These are phyloP conservation scores for Cryptocheilus praepositus DNA, from an alignment of 2,888 invertebrate genomes.

Conservation along the genomic window DNA sequence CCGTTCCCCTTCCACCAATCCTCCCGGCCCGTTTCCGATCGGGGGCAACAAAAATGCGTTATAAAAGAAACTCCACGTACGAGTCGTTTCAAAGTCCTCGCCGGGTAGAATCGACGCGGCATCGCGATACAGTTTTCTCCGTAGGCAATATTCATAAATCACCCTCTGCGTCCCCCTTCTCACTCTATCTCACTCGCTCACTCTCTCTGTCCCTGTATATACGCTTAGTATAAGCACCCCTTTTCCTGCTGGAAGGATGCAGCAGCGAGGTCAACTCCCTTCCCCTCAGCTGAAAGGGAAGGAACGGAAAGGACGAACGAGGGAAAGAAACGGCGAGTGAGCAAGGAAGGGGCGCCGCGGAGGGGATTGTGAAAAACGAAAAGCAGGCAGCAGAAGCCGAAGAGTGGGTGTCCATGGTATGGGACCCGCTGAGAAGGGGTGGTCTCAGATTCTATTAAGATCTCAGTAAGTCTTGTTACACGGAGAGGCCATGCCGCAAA, in stretches of 20 bases:
- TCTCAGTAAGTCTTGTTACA: conserved; percentile 74
- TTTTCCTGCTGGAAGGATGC: conserved; percentile 59
- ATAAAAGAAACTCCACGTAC: conserved; percentile 35
- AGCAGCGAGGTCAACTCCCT: conserved; percentile 58
- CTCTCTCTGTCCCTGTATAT: conserved; percentile 57
- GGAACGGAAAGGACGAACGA: conserved; percentile 18
- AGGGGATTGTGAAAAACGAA: conserved; percentile 31
- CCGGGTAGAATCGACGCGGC: conserved; percentile 53
- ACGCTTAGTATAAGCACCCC: conserved; percentile 72
- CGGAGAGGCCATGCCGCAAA: conserved; percentile 72
- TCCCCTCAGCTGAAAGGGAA: conserved; percentile 22
- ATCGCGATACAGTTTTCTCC: conserved; percentile 62
- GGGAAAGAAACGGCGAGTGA: conserved; percentile 20
- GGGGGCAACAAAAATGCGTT: conserved; percentile 43
- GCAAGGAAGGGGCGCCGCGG: conserved; percentile 24
- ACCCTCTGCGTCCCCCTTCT: conserved; percentile 46
- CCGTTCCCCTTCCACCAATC: not conserved
- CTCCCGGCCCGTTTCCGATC: not conserved
- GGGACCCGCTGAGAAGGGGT: conserved; percentile 49
- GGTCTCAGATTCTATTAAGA: conserved; percentile 74
- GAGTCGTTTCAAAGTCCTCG: conserved; percentile 42
- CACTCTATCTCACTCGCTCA: conserved; percentile 29
- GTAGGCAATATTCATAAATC: conserved; percentile 74
- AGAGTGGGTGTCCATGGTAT: conserved; percentile 24
- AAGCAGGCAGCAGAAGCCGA: conserved; percentile 38